Evolutionary conservation across 1,140 invertebrate species (phyloP).

Genomic region (Drosophila sproati): DNA sequence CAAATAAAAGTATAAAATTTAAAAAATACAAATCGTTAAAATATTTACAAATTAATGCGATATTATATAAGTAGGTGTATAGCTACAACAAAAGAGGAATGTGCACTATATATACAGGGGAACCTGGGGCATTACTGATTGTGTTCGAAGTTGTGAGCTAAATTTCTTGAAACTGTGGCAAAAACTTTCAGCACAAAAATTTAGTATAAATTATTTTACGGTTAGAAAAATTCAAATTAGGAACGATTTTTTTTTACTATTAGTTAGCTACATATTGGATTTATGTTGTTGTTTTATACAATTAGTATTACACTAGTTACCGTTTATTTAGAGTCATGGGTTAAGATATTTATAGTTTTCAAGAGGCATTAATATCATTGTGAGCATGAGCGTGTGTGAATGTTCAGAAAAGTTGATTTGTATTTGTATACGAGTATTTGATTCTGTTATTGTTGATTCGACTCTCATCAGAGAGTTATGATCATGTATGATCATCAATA

Average conservation of each 20-base stretch:
- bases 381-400: conserved; percentile 85
- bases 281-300: conserved; percentile 60
- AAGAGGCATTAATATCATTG: conserved; percentile 78
- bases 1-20: conserved; percentile 74
- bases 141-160: conserved; percentile 44
- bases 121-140: conserved; percentile 45
- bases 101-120: conserved; percentile 62
- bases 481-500: conserved; percentile 39
- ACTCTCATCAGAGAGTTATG: conserved; percentile 17
- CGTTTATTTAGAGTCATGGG: conserved; percentile 69
- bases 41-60: conserved; percentile 85
- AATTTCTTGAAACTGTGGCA: conserved; percentile 48
- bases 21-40: conserved; percentile 85
- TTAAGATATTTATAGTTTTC: conserved; percentile 75
- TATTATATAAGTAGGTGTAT: conserved; percentile 79
- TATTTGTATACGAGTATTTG: conserved; percentile 61
- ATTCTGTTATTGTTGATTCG: conserved; percentile 67
- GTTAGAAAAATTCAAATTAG: conserved; percentile 74
- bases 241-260: conserved; percentile 73
- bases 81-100: conserved; percentile 62
- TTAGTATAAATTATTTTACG: conserved; percentile 70
- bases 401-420: conserved; percentile 77
- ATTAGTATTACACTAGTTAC: conserved; percentile 75
- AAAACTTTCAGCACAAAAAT: conserved; percentile 40
- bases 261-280: conserved; percentile 78